A percentile compares a stretch with the other conserved stretches of the same genome.
Conservation (phyloP, 2,797 vertebrate genomes). For the Oreonectes daqikongensis region DNA sequence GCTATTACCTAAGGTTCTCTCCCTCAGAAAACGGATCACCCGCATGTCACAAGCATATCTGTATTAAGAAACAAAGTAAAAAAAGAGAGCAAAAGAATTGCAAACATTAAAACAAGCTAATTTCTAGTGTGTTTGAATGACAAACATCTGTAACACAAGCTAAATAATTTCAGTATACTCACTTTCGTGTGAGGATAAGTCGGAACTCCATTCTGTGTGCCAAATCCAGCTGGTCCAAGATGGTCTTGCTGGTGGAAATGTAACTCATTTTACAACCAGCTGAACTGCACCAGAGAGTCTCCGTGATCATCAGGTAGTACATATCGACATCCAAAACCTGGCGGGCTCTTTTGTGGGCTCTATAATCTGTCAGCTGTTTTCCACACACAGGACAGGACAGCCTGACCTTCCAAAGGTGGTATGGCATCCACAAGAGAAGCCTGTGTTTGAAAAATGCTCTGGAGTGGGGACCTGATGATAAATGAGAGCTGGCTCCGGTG, state of each 20-base stretch:
- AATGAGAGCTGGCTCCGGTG: slow-evolving; percentile 6
- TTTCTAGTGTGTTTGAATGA: background rate
- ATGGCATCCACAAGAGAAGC: slow-evolving; percentile 48
- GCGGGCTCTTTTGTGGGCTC: slow-evolving; percentile 17
- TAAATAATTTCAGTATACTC: slow-evolving; percentile 15
- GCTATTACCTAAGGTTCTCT: slow-evolving; percentile 2
- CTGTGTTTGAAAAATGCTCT: slow-evolving; percentile 34
- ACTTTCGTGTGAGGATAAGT: background rate
- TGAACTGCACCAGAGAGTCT: slow-evolving; percentile 41
- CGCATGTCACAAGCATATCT: slow-evolving; percentile 7
- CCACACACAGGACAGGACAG: slow-evolving; percentile 33
- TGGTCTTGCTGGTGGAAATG: slow-evolving; percentile 1
- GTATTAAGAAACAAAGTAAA: slow-evolving; percentile 6
- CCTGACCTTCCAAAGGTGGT: slow-evolving; percentile 47
- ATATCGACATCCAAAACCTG: slow-evolving; percentile 30
- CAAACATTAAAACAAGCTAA: background rate
- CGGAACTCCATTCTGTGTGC: slow-evolving; percentile 12
- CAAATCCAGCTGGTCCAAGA: slow-evolving; percentile 15
- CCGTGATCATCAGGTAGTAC: slow-evolving; percentile 43
- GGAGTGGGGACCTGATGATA: slow-evolving; percentile 40
- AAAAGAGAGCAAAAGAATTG: background rate
- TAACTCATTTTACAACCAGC: background rate
- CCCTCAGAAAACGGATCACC: background rate
- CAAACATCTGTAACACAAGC: background rate
- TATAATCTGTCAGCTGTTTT: slow-evolving; percentile 29